A percentile compares a stretch with the other conserved stretches of the same genome.
These are phyloP conservation scores for Chromobotia macracanthus DNA, from an alignment of 2,797 vertebrate species.

Conservation along the genomic window DNA sequence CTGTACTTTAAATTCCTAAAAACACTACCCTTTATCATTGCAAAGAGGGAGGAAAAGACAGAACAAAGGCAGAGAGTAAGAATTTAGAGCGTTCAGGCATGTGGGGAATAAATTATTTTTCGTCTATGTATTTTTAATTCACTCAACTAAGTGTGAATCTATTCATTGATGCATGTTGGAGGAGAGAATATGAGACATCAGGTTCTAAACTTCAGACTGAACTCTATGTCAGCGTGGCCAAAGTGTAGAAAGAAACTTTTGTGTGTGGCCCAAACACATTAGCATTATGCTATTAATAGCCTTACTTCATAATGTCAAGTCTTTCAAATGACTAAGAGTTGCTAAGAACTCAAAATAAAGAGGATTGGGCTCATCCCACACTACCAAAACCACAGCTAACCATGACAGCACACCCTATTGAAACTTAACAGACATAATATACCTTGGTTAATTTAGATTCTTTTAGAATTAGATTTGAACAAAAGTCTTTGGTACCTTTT, in stretches of 20 bases:
- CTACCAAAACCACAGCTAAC: background rate
- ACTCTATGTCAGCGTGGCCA: conserved; percentile 14
- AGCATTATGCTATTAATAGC: conserved; percentile 56
- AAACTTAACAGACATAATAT: too few relatives aligned
- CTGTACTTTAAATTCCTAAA: conserved; percentile 26
- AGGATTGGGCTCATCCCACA: background rate
- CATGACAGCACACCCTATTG: too few relatives aligned
- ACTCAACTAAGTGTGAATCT: conserved; percentile 4
- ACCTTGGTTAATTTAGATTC: too few relatives aligned
- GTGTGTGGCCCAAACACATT: conserved; percentile 50
- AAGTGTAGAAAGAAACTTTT: conserved; percentile 52
- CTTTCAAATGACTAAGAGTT: conserved; percentile 33
- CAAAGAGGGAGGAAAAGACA: background rate
- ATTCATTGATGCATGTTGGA: conserved; percentile 30
- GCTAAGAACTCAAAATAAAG: conserved; percentile 19
- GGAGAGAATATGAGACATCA: conserved; percentile 26
- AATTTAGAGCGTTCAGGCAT: background rate
- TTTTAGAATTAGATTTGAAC: too few relatives aligned
- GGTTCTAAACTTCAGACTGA: conserved; percentile 31
- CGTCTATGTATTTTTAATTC: too few relatives aligned
- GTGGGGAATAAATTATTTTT: too few relatives aligned
- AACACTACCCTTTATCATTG: background rate
- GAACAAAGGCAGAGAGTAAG: conserved; percentile 4
- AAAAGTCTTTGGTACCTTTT: too few relatives aligned
- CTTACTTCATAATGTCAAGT: conserved; percentile 47